Base-by-base conservation (phyloP, 2,797 vertebrate species). In the Thalassophryne amazonica region DNA sequence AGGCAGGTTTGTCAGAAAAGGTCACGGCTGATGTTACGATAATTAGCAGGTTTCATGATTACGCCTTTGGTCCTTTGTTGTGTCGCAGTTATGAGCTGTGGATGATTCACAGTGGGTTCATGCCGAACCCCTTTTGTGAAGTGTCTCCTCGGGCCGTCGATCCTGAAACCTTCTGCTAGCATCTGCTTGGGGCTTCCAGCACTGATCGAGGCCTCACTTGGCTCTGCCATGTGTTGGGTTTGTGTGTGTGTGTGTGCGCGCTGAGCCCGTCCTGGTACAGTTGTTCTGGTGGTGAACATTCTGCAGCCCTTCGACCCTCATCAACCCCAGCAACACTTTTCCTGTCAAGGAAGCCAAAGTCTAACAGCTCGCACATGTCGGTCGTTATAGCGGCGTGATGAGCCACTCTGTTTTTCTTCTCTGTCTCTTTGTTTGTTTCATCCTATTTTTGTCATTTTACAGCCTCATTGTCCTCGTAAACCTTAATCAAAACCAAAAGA, bases 281-380 rank as follows among this genome's bases (percentile, higher is more conserved):
- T 23, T 11, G 19, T 13, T 56, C 31, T 54, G 37, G 34, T 49
- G 51, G 34, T 29, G 56, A 50, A 39, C 6, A 21, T 14, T 14
- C 19, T 27, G 27, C 51, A 31, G 18, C 48, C 38, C 59, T 57
- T 55, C 27, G 8, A 22, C 24, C 5, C 10, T 11, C 42, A 28
- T 27, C 33, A 29, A 58, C 36, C 42, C 33, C 8, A 55, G 56
- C 51, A 61, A 51, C 53, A 67, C 58, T 71, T 77, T 79, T 62
- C 57, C 65, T 80, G 62, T 79, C 48, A 62, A 47, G 31, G 36
- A 78, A 63, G 67, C 31, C 56, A 55, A 62, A 68, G 36, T 45
- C 35, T 81, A 83, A 81, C 81, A 53, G 60, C 61, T 76, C 58
- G 59, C 82, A 85, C 69, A 75, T 83, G 79, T 56, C 49, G 58